These are phyloP conservation scores for Unio delphinus DNA, from an alignment of 2,888 invertebrate genomes.

Conservation along the genomic window DNA sequence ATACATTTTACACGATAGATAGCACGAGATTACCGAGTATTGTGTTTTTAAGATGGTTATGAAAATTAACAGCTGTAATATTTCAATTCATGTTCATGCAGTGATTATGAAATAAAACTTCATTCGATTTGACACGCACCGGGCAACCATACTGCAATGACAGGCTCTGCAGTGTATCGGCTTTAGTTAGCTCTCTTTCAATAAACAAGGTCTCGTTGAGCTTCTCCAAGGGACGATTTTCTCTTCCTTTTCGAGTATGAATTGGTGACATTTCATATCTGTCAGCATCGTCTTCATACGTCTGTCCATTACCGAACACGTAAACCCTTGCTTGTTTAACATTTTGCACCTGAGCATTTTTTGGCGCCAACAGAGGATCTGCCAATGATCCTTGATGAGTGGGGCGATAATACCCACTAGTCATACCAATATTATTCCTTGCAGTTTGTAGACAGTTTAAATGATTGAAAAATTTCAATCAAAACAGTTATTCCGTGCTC, in stretches of 20 bases:
- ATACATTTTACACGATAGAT: too few relatives aligned
- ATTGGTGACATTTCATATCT: slow-evolving; percentile 61
- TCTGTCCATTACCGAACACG: slow-evolving; percentile 60
- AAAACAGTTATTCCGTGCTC: too few relatives aligned
- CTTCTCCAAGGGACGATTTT: slow-evolving; percentile 10
- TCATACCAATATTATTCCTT: slow-evolving; percentile 19
- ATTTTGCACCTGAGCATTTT: slow-evolving; percentile 56
- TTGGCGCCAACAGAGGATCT: slow-evolving; percentile 17
- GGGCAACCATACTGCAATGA: slow-evolving; percentile 63
- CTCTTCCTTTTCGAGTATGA: slow-evolving; percentile 40
- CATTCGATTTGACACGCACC: slow-evolving; percentile 24
- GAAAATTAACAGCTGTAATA: too few relatives aligned
- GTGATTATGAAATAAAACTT: slow-evolving; percentile 2
- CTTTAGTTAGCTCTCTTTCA: slow-evolving; percentile 53
- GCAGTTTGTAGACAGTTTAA: too few relatives aligned
- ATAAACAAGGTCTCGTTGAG: slow-evolving; percentile 45
- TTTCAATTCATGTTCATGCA: too few relatives aligned
- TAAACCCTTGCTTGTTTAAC: slow-evolving; percentile 58
- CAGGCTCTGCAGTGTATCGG: slow-evolving; percentile 60
- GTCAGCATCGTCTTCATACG: slow-evolving; percentile 47
- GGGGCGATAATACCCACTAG: slow-evolving; percentile 15
- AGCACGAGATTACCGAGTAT: too few relatives aligned
- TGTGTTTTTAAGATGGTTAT: too few relatives aligned
- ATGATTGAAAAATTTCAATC: too few relatives aligned
- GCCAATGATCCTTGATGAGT: slow-evolving; percentile 1